These are phyloP conservation scores for Sarcoramphus papa DNA, from an alignment of 2,797 vertebrate genomes.

Conservation along the genomic window DNA sequence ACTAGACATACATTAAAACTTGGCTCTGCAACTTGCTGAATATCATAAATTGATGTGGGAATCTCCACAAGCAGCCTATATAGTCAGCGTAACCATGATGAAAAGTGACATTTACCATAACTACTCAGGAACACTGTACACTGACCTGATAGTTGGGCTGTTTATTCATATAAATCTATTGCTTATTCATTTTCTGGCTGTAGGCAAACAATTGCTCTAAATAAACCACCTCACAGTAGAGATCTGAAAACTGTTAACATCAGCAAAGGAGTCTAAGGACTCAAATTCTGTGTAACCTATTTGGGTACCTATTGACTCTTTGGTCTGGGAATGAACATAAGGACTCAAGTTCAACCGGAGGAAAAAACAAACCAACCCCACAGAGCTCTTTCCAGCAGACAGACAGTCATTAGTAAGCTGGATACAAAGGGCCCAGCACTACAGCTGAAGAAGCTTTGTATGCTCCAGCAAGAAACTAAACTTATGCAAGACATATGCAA, in stretches of 20 bases:
- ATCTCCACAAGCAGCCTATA: not conserved
- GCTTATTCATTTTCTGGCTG: not conserved
- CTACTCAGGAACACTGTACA: not conserved
- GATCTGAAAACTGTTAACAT: not conserved
- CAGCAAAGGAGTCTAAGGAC: not conserved
- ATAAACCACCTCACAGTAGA: not conserved
- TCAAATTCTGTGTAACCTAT: not conserved
- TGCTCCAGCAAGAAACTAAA: not conserved
- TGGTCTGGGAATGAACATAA: not conserved
- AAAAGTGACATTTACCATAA: not conserved
- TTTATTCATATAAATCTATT: not conserved
- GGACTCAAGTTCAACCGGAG: not conserved
- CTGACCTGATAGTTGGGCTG: not conserved
- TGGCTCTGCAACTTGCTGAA: not conserved
- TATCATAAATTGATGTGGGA: not conserved
- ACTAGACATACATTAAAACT: not conserved
- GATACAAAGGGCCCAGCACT: not conserved
- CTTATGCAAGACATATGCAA: not conserved
- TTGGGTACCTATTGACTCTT: not conserved
- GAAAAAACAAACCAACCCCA: not conserved
- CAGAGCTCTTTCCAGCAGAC: not conserved
- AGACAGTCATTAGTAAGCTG: not conserved
- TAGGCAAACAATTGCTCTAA: not conserved
- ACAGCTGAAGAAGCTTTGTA: not conserved
- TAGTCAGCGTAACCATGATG: not conserved